phyloP scores from a whole-genome alignment of 2,113 vertebrate genomes.

The Heloderma charlesbogerti region DNA sequence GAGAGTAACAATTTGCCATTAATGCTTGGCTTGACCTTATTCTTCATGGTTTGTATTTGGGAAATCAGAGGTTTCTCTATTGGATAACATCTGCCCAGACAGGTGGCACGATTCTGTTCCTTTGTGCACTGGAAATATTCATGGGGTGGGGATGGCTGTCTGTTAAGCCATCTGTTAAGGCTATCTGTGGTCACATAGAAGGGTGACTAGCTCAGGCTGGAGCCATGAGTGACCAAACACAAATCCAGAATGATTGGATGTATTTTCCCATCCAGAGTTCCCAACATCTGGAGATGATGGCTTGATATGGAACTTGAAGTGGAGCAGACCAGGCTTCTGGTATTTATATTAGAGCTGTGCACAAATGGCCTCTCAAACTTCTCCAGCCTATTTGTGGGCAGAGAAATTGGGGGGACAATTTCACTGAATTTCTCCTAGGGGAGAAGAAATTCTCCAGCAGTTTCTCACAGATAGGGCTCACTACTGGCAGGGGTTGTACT shows the following conservation, averaged over 20 bases:
- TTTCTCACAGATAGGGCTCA: too few species aligned
- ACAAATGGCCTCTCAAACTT: too few species aligned
- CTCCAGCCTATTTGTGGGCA: too few species aligned
- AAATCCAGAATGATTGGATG: background rate
- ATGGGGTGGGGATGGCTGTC: background rate
- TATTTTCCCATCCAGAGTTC: too few species aligned
- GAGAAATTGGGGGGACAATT: too few species aligned
- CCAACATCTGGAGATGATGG: background rate
- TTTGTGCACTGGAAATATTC: background rate
- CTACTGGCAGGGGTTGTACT: too few species aligned
- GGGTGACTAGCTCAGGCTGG: background rate
- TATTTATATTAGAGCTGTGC: background rate
- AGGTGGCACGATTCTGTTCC: background rate
- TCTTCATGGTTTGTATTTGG: background rate
- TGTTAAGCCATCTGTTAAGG: background rate
- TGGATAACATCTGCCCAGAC: too few species aligned
- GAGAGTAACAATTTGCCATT: background rate
- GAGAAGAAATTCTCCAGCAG: too few species aligned
- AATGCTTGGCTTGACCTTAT: constrained; percentile 39
- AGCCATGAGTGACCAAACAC: background rate
- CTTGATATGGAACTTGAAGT: background rate
- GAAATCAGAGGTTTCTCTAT: background rate
- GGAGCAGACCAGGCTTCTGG: background rate
- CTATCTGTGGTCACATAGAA: background rate
- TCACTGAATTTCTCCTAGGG: too few species aligned